Conservation (phyloP, 2,113 vertebrate species). For the Varanus komodoensis region DNA sequence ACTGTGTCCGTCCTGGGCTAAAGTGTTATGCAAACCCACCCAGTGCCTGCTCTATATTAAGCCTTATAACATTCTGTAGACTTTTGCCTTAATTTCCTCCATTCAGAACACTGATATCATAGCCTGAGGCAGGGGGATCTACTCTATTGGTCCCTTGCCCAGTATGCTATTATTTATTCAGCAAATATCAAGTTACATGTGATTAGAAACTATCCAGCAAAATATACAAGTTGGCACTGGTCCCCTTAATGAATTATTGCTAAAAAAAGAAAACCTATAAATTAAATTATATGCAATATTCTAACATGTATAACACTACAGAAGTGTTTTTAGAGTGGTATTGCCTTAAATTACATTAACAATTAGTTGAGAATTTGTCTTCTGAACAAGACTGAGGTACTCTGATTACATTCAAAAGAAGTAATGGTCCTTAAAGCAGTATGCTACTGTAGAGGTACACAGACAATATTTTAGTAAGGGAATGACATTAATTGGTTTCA, state of each 20-base stretch:
- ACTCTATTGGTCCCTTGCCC: background rate
- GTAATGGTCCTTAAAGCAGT: constrained; percentile 47
- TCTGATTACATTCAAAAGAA: constrained; percentile 25
- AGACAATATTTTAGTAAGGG: background rate
- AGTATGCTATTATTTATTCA: background rate
- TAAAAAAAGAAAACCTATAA: constrained; percentile 29
- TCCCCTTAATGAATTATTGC: constrained; percentile 19
- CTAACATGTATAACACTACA: background rate
- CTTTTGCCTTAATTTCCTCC: background rate
- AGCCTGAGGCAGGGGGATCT: background rate
- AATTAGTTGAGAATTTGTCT: constrained; percentile 9
- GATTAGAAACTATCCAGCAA: background rate
- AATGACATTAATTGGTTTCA: background rate
- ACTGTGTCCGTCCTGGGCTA: background rate
- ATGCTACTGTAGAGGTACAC: background rate
- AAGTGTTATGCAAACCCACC: background rate
- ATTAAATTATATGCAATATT: constrained; percentile 4
- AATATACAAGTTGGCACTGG: constrained; percentile 14
- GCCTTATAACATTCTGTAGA: background rate
- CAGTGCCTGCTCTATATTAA: background rate
- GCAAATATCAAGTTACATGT: background rate
- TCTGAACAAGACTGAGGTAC: constrained; percentile 27
- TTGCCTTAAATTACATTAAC: background rate
- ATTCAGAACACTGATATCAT: background rate
- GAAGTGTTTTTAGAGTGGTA: constrained; percentile 12